Evolutionary conservation across 2,888 invertebrate species (phyloP).

Genomic region (Sicus ferrugineus): DNA sequence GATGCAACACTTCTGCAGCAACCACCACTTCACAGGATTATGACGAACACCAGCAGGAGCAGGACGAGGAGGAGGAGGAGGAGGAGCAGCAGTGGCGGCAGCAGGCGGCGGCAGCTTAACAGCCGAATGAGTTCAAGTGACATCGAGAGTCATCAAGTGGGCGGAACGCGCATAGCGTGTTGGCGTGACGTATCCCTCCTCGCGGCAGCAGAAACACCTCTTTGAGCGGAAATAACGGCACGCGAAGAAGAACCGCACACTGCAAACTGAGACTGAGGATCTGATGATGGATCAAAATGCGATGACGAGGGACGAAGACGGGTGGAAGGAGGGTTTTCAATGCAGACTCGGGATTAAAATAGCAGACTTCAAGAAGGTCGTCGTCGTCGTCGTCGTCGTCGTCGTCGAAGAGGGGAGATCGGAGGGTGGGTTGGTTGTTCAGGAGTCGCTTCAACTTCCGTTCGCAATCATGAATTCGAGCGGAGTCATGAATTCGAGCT

Average conservation of each 20-base stretch:
- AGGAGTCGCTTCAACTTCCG: too few species aligned
- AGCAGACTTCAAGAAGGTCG: neutral
- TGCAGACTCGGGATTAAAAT: neutral
- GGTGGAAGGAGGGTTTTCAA: neutral
- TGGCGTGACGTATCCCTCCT: neutral
- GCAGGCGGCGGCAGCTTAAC: neutral
- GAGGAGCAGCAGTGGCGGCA: neutral
- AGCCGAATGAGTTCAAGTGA: neutral
- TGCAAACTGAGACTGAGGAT: too few species aligned
- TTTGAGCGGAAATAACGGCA: conserved; percentile 4
- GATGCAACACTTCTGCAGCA: too few species aligned
- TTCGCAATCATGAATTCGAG: too few species aligned
- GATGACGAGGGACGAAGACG: neutral
- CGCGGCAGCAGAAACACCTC: neutral
- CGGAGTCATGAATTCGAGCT: too few species aligned
- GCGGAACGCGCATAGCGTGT: neutral
- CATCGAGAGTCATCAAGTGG: conserved; percentile 16
- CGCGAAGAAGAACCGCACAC: neutral
- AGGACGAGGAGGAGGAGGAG: too few species aligned
- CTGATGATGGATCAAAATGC: neutral
- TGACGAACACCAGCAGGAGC: neutral
- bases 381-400: too few species aligned
- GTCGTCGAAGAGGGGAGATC: too few species aligned
- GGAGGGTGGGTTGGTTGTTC: too few species aligned
- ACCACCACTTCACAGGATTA: too few species aligned